Evolutionary conservation across 2,797 vertebrate species (phyloP).

Genomic region (Premnoplex brunnescens): DNA sequence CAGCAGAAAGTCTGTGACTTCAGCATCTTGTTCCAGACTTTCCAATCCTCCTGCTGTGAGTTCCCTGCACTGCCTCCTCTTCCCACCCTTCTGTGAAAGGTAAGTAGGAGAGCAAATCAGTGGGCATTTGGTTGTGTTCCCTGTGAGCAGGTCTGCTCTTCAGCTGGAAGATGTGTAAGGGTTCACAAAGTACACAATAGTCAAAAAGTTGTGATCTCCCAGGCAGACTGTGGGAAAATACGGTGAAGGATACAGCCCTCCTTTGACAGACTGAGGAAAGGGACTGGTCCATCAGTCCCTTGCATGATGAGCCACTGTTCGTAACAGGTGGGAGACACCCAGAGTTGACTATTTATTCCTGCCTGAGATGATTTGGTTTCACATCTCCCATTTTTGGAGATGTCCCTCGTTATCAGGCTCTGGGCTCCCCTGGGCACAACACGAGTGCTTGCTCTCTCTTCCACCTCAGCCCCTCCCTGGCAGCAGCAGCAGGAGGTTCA

Average conservation of each 20-base stretch:
- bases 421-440: not conserved
- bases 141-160: not conserved
- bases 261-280: not conserved
- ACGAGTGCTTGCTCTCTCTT: fast-evolving
- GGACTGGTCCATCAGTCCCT: not conserved
- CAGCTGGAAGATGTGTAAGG: not conserved
- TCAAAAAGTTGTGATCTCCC: not conserved
- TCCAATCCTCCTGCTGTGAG: not conserved
- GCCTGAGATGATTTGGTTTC: not conserved
- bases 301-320: fast-evolving
- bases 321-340: no score
- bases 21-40: not conserved
- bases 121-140: not conserved
- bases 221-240: not conserved
- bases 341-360: not conserved
- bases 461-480: not conserved
- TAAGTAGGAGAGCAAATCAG: not conserved
- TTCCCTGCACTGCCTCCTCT: not conserved
- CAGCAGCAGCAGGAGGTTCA: not conserved
- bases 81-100: not conserved
- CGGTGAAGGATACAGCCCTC: not conserved
- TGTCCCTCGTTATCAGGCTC: not conserved
- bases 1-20: not conserved
- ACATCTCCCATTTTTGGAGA: not conserved
- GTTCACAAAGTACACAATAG: not conserved